Conservation (phyloP, 2,888 invertebrate genomes). For the Drosophila stalkeri region DNA sequence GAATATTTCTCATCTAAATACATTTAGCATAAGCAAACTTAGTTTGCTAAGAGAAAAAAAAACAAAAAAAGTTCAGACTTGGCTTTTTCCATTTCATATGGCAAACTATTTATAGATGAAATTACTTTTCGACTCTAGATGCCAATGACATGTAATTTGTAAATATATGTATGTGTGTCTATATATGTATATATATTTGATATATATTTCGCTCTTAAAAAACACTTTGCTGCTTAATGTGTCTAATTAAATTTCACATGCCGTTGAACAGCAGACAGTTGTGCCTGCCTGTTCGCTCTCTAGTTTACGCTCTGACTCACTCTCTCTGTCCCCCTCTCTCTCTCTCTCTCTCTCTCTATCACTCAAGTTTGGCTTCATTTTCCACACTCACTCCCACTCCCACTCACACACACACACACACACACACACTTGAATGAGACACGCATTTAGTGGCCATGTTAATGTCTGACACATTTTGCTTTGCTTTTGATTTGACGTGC, state of each 20-base stretch:
- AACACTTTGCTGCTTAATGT: constrained; percentile 47
- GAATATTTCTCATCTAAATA: too few species aligned
- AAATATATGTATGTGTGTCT: background rate
- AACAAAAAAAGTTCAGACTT: background rate
- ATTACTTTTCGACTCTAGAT: constrained; percentile 19
- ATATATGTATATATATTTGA: background rate
- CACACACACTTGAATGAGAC: constrained; percentile 29
- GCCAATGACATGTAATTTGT: constrained; percentile 9
- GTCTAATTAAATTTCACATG: constrained; percentile 73
- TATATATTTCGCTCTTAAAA: constrained; percentile 35
- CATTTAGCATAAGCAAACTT: too few species aligned
- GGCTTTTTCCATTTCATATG: background rate
- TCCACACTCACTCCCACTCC: constrained; percentile 20
- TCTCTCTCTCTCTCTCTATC: background rate
- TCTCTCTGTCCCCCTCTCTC: background rate
- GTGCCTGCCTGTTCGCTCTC: background rate
- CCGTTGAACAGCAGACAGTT: constrained; percentile 56
- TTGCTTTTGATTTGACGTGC: constrained; percentile 42
- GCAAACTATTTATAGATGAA: constrained; percentile 30
- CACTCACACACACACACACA: constrained; percentile 10
- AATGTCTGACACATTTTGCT: constrained; percentile 62
- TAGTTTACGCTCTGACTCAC: too few species aligned
- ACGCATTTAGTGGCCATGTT: constrained; percentile 61
- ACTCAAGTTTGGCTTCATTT: constrained; percentile 27
- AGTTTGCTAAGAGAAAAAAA: background rate